Conservation (phyloP, 2,888 invertebrate genomes). For the Abrostola triplasia region DNA sequence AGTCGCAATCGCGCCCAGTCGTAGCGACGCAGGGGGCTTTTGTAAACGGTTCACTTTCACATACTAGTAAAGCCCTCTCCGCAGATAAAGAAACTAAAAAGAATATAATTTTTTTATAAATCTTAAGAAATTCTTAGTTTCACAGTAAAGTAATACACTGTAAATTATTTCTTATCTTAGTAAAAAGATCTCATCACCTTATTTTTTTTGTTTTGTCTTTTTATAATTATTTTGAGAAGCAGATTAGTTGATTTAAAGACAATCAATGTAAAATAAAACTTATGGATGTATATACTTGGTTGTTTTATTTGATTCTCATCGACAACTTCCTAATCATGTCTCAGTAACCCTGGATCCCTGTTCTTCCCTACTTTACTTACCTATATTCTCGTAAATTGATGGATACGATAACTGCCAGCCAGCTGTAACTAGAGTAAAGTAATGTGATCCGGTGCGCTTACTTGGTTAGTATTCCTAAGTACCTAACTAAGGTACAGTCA, state of each 20-base stretch:
- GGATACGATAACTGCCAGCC: too few species aligned
- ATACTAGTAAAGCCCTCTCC: slow-evolving; percentile 73
- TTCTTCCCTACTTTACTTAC: too few species aligned
- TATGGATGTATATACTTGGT: slow-evolving; percentile 86
- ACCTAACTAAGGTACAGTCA: too few species aligned
- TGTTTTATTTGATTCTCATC: slow-evolving; percentile 68
- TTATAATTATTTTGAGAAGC: slow-evolving; percentile 87
- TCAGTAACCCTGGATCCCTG: neutral
- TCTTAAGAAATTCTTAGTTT: slow-evolving; percentile 85
- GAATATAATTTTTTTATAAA: slow-evolving; percentile 75
- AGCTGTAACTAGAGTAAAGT: too few species aligned
- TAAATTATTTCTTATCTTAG: slow-evolving; percentile 88
- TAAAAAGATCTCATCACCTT: slow-evolving; percentile 89
- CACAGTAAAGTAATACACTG: slow-evolving; percentile 84
- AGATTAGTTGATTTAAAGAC: slow-evolving; percentile 88
- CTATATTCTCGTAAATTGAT: too few species aligned
- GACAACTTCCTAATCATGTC: neutral
- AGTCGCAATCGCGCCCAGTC: slow-evolving; percentile 35
- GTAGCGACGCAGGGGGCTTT: slow-evolving; percentile 27
- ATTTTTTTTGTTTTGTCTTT: slow-evolving; percentile 88
- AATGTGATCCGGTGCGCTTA: too few species aligned
- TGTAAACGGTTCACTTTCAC: slow-evolving; percentile 26
- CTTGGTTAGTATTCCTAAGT: too few species aligned
- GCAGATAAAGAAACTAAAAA: slow-evolving; percentile 57
- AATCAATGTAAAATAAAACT: slow-evolving; percentile 89